Base-by-base conservation (phyloP, 2,797 vertebrate species). In the Brachyalestes nurse region DNA sequence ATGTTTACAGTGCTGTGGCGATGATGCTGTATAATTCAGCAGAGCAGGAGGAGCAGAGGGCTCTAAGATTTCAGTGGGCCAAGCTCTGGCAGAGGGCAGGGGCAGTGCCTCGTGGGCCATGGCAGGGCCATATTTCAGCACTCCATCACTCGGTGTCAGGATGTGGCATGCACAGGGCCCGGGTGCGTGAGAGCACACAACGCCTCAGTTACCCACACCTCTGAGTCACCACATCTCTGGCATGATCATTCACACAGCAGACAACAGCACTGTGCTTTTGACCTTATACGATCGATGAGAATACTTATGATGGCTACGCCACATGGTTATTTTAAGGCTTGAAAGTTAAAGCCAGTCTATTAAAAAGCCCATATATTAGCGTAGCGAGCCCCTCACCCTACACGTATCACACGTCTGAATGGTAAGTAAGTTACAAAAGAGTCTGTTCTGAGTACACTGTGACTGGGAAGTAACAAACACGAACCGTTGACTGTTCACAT, bases 1-100 rank as follows among this genome's bases (percentile, higher is more conserved):
- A 58, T 71, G 49, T 78, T 81, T 81, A 77, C 72, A 40, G 72
- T 61, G 53, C 53, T 64, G 72, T 67, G 47, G 60, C 45, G 73
- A 81, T 78, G 40, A 66, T 78, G 86, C 90, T 94, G 87, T 89
- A 93, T 94, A 92, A 94, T 94, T 92, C 87, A 94, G 89, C 87
- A 90, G 89, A 85, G 85, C 75, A 69, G 84, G 86, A 89, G 87
- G 88, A 86, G 88, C 88, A 88, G 88, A 88, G 90, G 77, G 88
- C 84, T 90, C 92, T 94, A 91, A 88, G 87, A 90, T 93, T 88
- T 94, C 93, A 88, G 89, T 88, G 87, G 87, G 88, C 92, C 87
- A 93, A 91, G 90, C 87, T 86, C 80, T 88, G 91, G 90, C 89
- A 90, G 82, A 82, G 84, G 78, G 62, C 83, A 83, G 86, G 87